Evolutionary conservation across 2,797 vertebrate genomes (phyloP), one percentile per base, ranked within the genome.

Genomic region (Paramormyrops hopkinsi): DNA sequence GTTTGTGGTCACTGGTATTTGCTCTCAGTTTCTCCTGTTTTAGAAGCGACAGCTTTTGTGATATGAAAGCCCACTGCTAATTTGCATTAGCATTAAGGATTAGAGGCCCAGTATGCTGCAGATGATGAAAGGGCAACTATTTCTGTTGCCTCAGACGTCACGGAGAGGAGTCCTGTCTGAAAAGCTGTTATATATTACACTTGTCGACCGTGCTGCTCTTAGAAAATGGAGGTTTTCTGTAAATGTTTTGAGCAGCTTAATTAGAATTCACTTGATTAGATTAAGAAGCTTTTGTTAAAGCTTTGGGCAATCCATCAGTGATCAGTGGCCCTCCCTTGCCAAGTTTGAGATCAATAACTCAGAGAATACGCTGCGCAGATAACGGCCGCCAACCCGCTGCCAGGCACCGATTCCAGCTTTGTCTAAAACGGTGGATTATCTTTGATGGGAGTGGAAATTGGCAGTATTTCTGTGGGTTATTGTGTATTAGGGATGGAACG

Each of bases 261-360:
- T 89, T 89, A 62, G 73, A 84, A 79, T 62, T 84, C 76, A 85
- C 29, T 22, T 89, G 88, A 89, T 89, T 76, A 59, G 22, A 76
- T 87, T 73, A 89, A 51, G n/a, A 76, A 50, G 65, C 85, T 87
- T 87, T 79, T 59, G 50, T 88, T 87, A 82, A 76, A 59, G 89
- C 85, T 46, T 11, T 87, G 19, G 84, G 84, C 46, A 46, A 85
- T 85, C 50, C 29, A 4, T 54, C 85, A 89, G 50, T 50, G 14
- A 22, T 54, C 8, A 29, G 41, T 41, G 37, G 5, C 62, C 8
- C 14, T 46, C 14, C 44, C 88, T 50, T 69, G 12, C 56, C 59
- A 69, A 86, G 89, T 87, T 56, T 87, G 50, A 87, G 73, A 89
- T 87, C 88, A 89, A 65, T 89, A 89, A 84, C 79, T 62, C 76